Evolutionary conservation across 2,113 vertebrate species (phyloP), one percentile per base, ranked within the genome.

Genomic region (Sterna hirundo): DNA sequence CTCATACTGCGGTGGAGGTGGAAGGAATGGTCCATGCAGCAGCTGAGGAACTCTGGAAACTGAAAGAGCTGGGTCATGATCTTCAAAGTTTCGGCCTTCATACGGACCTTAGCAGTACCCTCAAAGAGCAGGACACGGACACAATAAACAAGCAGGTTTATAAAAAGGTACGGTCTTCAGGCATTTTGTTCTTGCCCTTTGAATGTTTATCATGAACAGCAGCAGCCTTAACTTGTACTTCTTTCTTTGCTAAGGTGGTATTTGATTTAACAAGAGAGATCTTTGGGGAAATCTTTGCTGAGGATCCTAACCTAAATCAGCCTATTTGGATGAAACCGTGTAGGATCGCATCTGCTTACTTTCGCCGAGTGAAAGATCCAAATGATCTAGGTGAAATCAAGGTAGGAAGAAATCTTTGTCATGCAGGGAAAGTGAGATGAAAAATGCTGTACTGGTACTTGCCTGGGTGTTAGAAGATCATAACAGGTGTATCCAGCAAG

Each of bases 251-350:
- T 71, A 96, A 99, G 99, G 98, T 98, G 92, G 98, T 99, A 44
- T 99, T 98, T 98, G 99, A 99, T 96, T 98, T 99, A 93, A 99
- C 99, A 10, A 99, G 98, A 98, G 99, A 99, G 96, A 99, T 99
- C 86, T 99, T 99, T 94, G 98, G 98, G 92, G 99, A 99, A 83
- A 98, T 99, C 86, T 99, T 98, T 65, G 98, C 99, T 40, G 99
- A 99, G 95, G 99, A 99, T 96, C 99, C 99, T 70, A 99, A 98
- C 66, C 85, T 98, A 44, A 98, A 99, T 94, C 99, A 99, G 13
- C 99, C 99, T 29, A 95, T 98, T 83, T 99, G 99, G 99, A 98
- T 99, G 97, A 99, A 99, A 94, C 98, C 99, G 0, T 98, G 97
- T 36, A 98, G 99, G 66, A 95, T 98, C 3, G 95, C 98, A 80